Conservation (phyloP, 2,797 vertebrate species). For the Leptatherina wallacei region DNA sequence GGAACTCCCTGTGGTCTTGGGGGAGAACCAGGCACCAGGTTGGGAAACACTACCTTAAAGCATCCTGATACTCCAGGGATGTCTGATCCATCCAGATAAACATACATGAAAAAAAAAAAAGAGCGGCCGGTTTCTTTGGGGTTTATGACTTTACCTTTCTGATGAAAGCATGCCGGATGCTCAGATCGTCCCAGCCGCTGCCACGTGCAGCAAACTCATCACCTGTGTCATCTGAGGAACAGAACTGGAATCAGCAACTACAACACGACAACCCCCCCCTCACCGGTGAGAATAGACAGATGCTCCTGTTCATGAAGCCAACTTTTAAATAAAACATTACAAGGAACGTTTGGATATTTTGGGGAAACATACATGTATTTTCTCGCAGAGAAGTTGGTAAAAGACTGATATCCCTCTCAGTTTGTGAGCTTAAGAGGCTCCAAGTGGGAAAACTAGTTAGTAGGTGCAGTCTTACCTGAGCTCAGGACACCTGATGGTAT, state of each 20-base stretch:
- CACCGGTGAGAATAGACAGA: too few species aligned
- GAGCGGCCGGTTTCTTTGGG: not conserved
- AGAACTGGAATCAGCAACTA: constrained; percentile 7
- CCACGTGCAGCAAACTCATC: constrained; percentile 79
- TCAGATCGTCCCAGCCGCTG: constrained; percentile 83
- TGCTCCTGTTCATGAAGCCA: not conserved
- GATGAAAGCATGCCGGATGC: constrained; percentile 90
- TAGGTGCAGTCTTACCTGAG: constrained; percentile 71
- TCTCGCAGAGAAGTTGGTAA: too few species aligned
- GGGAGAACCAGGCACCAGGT: too few species aligned
- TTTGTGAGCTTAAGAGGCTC: too few species aligned
- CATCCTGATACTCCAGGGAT: too few species aligned
- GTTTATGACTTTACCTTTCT: constrained; percentile 83
- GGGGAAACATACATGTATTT: not conserved
- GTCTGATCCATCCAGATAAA: too few species aligned
- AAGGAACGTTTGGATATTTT: not conserved
- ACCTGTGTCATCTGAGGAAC: constrained; percentile 52
- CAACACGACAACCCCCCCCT: not conserved
- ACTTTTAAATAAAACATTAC: not conserved
- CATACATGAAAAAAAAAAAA: not conserved
- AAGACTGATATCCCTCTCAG: too few species aligned
- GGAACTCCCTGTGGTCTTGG: too few species aligned
- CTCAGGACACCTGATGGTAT: constrained; percentile 72
- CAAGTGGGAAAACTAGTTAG: too few species aligned
- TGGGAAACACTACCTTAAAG: too few species aligned